Conservation (phyloP, 2,888 invertebrate species). For the Diplolepis rosae region DNA sequence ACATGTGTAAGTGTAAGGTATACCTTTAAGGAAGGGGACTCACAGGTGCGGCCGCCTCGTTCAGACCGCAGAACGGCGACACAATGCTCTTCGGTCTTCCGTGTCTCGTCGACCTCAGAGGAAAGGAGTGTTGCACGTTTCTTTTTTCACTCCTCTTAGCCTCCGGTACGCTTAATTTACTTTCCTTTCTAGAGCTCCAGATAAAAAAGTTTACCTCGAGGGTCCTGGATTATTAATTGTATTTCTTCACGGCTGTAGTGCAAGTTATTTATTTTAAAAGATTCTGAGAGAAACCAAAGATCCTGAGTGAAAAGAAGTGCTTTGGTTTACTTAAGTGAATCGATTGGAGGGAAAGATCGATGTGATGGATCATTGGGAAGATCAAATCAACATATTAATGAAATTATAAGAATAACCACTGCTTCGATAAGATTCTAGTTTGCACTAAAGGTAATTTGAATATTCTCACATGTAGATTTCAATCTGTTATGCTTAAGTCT, state of each 20-base stretch:
- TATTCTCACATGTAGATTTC: not conserved
- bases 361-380: not conserved
- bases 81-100: constrained; percentile 55
- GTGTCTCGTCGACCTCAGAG: constrained; percentile 45
- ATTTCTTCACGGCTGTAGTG: not conserved
- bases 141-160: constrained; percentile 11
- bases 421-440: not conserved
- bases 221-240: not conserved
- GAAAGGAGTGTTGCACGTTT: constrained; percentile 33
- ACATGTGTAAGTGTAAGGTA: not conserved
- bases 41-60: constrained; percentile 62
- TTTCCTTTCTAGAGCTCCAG: not conserved
- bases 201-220: not conserved
- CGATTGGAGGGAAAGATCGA: not conserved
- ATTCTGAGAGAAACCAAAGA: not conserved
- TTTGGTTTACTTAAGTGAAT: not conserved
- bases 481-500: not conserved
- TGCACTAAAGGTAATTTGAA: not conserved
- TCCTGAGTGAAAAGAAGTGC: not conserved
- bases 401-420: not conserved
- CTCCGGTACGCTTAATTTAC: constrained; percentile 17
- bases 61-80: constrained; percentile 56
- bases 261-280: not conserved
- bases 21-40: constrained; percentile 36
- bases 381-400: not conserved